Evolutionary conservation across 2,888 invertebrate species (phyloP), one percentile per base, ranked within the genome.

Genomic region (Noctua pronuba): DNA sequence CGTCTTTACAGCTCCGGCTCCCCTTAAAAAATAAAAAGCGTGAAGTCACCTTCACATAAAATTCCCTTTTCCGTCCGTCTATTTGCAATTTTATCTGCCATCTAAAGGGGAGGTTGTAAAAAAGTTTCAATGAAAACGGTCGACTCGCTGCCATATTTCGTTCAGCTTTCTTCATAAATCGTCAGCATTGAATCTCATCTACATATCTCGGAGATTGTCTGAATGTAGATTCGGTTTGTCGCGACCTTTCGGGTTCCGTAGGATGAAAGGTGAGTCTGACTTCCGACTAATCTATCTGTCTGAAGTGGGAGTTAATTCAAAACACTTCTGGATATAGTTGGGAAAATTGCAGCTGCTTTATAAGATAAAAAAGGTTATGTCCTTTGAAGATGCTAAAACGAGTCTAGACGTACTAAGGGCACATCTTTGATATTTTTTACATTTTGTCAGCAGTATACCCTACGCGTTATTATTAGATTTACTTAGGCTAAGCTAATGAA

Each of bases 161-260:
- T 92, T 92, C 91, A 91, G 93, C 93, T 94, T 94, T 95, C 95
- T 94, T 94, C 94, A 95, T 95, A 95, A 96, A 95, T 95, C 94
- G 94, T 93, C 92, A 93, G 92, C 92, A 93, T 94, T 90, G 91
- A 92, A 90, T 90, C 93, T 94, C 94, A 95, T 95, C 94, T 95
- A 93, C 95, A 95, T 95, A 95, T 94, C 93, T 92, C 90, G 87
- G 88, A 91, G 91, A 92, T 92, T 92, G 91, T 89, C 88, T 88
- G 86, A 88, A 88, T 88, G 89, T 88, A 89, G 86, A 89, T 88
- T 88, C 77, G 83, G 85, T 89, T 86, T 83, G 83, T 84, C 85
- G 81, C 84, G 86, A 90, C 84, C 80, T 86, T 87, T 88, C 68
- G 73, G 73, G 68, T 83, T 80, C 69, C 68, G 60, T 75, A 77